Evolutionary conservation across 2,113 vertebrate genomes (phyloP), one percentile per base, ranked within the genome.

Genomic region (Butastur rufipennis): DNA sequence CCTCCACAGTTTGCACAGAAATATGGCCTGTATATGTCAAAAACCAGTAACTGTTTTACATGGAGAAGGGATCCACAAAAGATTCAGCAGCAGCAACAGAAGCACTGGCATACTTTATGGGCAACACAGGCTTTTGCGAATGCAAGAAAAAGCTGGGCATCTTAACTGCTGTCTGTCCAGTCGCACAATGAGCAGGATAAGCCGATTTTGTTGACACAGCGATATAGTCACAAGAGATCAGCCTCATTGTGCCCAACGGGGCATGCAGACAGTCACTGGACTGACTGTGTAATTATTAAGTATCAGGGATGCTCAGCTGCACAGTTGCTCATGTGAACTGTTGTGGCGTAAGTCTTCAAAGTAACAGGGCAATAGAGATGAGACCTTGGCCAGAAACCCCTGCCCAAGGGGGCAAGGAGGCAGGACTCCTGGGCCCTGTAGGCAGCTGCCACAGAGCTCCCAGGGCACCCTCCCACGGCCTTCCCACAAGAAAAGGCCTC

Each of bases 201-300:
- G 56, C 65, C 81, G 81, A 81, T 94, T 84, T 63, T 89, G 90
- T 77, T 94, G 95, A 95, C 94, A 81, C 63, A 62, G 84, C 2
- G 13, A 88, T 86, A 88, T 1, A 89, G 84, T 53, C 95, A 84
- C 81, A 94, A 52, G 81, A 89, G 59, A 94, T 95, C 89, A 94
- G 92, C 73, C 78, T 84, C 95, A 91, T 7, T 13, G 81, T 81
- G 92, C 90, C 87, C 95, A 84, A 36, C 42, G 77, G 78, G 87
- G 77, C 84, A 40, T 40, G 77, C 84, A 89, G 58, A 77, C 52
- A 73, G 83, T 17, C 87, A 38, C 77, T 42, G 84, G 52, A 43
- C 80, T 83, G 79, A 36, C 70, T 50, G 27, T 21, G 66, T 47
- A 47, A 67, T 47, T 50, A 63, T 40, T 25, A 80, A 62, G 47